These are phyloP conservation scores for Hestina assimilis DNA, from an alignment of 1,140 invertebrate species.

Conservation along the genomic window DNA sequence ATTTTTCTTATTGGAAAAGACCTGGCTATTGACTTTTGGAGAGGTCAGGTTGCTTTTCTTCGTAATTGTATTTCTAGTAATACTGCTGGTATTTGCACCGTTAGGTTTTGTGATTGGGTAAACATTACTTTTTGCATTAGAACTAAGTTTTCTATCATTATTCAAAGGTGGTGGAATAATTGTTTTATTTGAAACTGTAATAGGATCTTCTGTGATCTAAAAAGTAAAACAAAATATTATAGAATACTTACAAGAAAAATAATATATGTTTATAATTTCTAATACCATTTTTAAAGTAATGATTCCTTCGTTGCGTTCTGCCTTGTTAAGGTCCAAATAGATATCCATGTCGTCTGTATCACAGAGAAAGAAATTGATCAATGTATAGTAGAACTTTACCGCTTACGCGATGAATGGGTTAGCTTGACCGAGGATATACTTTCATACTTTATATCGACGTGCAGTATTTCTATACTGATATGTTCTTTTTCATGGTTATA, in stretches of 20 bases:
- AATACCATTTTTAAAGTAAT: not conserved
- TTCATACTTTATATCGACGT: too few relatives aligned
- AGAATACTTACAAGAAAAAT: not conserved
- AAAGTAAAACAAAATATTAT: not conserved
- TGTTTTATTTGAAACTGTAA: not conserved
- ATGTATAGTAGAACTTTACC: too few relatives aligned
- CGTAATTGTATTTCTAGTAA: not conserved
- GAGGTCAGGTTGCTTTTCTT: not conserved
- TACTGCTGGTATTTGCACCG: too few relatives aligned
- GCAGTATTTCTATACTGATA: too few relatives aligned
- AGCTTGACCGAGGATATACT: too few relatives aligned
- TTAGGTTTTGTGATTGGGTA: too few relatives aligned
- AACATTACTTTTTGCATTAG: too few relatives aligned
- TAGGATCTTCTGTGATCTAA: not conserved
- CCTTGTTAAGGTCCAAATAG: not conserved
- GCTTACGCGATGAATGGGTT: too few relatives aligned
- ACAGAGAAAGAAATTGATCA: too few relatives aligned
- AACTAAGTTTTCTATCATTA: too few relatives aligned
- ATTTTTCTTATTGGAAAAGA: not conserved
- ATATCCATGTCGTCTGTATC: not conserved
- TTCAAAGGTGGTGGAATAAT: too few relatives aligned
- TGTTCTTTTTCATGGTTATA: too few relatives aligned
- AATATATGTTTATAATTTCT: not conserved
- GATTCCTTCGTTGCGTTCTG: not conserved
- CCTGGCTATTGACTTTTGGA: not conserved